Evolutionary conservation across 2,797 vertebrate species (phyloP).

Genomic region (Hyperoplus immaculatus): DNA sequence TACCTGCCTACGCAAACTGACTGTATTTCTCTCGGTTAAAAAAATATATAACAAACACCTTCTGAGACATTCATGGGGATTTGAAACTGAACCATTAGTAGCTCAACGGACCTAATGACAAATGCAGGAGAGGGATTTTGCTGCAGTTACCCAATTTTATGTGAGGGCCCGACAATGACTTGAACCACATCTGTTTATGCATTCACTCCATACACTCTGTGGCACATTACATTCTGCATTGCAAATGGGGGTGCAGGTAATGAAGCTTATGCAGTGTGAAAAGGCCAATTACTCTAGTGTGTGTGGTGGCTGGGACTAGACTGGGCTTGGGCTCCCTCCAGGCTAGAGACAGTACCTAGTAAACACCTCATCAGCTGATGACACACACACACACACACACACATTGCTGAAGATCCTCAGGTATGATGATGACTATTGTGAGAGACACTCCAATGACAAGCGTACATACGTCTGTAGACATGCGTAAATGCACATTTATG

Average conservation of each 20-base stretch:
- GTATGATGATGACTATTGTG: conserved; percentile 39
- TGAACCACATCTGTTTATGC: conserved; percentile 77
- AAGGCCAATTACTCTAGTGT: conserved; percentile 83
- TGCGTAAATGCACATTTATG: conserved; percentile 20
- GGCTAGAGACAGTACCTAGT: conserved; percentile 87
- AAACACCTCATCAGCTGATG: conserved; percentile 90
- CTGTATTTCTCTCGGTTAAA: conserved; percentile 28
- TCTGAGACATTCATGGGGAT: conserved; percentile 40
- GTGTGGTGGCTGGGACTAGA: conserved; percentile 79
- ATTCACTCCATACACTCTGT: conserved; percentile 72
- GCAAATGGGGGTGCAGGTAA: conserved; percentile 85
- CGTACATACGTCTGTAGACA: background rate
- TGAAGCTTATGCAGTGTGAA: conserved; percentile 83
- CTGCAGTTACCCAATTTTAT: conserved; percentile 45
- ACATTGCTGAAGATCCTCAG: conserved; percentile 49
- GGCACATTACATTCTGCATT: conserved; percentile 80
- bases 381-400: conserved; percentile 70
- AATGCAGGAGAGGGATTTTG: conserved; percentile 42
- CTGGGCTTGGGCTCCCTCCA: conserved; percentile 86
- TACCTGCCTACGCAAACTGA: conserved; percentile 1
- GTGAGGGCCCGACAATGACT: conserved; percentile 49
- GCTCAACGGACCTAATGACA: conserved; percentile 44
- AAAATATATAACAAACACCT: conserved; percentile 41
- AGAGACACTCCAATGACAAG: conserved; percentile 39
- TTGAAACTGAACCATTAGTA: conserved; percentile 53